Evolutionary conservation across 2,888 invertebrate species (phyloP), one percentile per base, ranked within the genome.

Genomic region (Chesias legatella): DNA sequence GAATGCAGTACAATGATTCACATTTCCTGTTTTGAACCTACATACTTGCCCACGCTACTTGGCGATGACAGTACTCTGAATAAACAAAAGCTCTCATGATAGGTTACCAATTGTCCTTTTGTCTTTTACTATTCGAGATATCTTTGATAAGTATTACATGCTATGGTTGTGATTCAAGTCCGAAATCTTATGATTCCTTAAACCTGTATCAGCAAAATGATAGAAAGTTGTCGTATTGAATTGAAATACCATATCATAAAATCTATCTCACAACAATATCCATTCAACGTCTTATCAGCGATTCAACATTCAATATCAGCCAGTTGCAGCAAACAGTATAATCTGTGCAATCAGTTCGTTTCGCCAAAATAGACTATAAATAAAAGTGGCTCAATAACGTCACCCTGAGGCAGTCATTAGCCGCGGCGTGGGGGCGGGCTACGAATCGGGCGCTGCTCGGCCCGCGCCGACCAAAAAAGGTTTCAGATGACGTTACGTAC

Each of bases 361-460:
- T 31, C 30, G 33, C 40, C 33, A 30, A 40, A 40, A 30, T 23
- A 10, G 8, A 34, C 8, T 56, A 56, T 46, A 36, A 67, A 67
- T 58, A 68, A 67, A 58, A 65, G 58, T 59, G 72, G 72, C 31
- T 67, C 73, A 54, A 75, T 55, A 58, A 54, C 62, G 52, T 49
- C 62, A 66, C 82, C 83, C 79, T 76, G 74, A 51, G 79, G 78
- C 69, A 63, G 51, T 66, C 74, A 69, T 70, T 73, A 69, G 54
- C 58, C 52, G 43, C 45, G 52, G 51, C 58, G 74, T 67, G 76
- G 74, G 63, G 78, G 73, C 73, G 75, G 63, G 49, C 48, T 53
- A 17, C 13, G 13, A 17, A 61, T 68, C 69, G 56, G 66, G 61
- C 62, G 58, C 61, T 68, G 59, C 67, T 66, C 71, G 70, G 73